Evolutionary conservation across 2,797 vertebrate species (phyloP), one percentile per base, ranked within the genome.

Genomic region (Orestias chungarensis): DNA sequence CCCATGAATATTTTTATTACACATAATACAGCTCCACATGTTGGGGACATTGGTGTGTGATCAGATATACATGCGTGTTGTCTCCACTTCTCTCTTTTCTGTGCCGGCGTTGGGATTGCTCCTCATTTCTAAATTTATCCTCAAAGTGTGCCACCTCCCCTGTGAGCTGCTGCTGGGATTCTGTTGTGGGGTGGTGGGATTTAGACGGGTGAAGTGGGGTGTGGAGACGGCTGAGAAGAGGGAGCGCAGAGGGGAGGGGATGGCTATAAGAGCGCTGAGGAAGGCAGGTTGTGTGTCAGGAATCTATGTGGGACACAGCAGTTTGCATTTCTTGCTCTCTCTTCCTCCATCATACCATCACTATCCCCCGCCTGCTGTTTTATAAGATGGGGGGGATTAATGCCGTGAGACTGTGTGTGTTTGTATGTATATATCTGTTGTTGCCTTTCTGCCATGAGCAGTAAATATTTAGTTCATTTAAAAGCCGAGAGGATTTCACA

Each of bases 91-190:
- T 73, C 71, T 83, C 64, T 83, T 70, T 79, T 87, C 76, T 76
- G 76, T 70, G 79, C 80, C 47, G 86, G 91, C 91, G 91, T 85
- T 93, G 81, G 91, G 93, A 94, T 94, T 93, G 90, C 85, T 94
- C 92, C 92, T 89, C 93, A 94, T 93, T 93, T 94, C 95, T 96
- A 92, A 95, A 96, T 95, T 95, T 87, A 72, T 94, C 93, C 91
- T 92, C 91, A 95, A 97, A 97, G 95, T 95, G 85, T 97, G 95
- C 94, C 96, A 96, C 94, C 96, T 96, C 95, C 97, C 96, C 82
- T 95, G 95, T 93, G 94, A 95, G 95, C 95, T 93, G 94, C 93
- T 94, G 91, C 93, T 95, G 89, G 91, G 95, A 96, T 94, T 90
- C 94, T 94, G 90, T 92, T 79, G 87, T 84, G 78, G 69, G 70